Base-by-base conservation (phyloP, 92 coral and sea anemone genomes). In the Montipora capitata region DNA sequence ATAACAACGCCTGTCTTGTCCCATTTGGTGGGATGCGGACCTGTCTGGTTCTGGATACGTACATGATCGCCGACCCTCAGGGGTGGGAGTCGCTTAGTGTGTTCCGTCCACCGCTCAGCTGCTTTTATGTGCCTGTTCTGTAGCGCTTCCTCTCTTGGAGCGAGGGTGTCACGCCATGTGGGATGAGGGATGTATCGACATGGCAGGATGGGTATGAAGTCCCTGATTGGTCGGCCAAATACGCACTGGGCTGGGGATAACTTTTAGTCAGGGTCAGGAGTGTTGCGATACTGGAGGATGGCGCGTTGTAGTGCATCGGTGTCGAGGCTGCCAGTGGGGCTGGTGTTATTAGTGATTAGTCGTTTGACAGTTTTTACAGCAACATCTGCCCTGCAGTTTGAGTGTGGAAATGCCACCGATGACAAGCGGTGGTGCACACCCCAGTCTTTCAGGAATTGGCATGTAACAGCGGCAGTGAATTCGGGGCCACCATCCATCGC, bases 361-460 rank as follows among this genome's bases (percentile, higher is more conserved):
- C 35, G 35, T 27, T 27, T 27, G 35, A 27, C 35, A 27, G 1
- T 27, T 27, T 27, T 27, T 27, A 27, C 1, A 27, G 35, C 35
- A 27, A 27, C 35, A 0, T 27, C 35, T 27, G 1, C 35, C 35
- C 35, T 27, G 35, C 35, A 27, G 70, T 90, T 93, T 7, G 94
- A 93, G 70, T 94, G 92, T 44, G 94, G 91, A 75, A 94, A 94
- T 52, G 94, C 94, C 49, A 92, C 90, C 0, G 95, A 89, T 5
- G 94, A 94, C 4, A 94, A 88, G 42, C 89, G 72, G 45, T 89
- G 94, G 80, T 94, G 91, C 40, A 94, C 94, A 14, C 94, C 94
- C 92, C 94, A 90, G 2, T 90, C 86, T 14, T 87, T 81, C 58
- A 90, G 87, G 86, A 90, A 90, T 52, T 61, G 38, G 35, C 63